Evolutionary conservation across 2,113 vertebrate species (phyloP), one percentile per base, ranked within the genome.

Genomic region (Sarotherodon lohbergeri): DNA sequence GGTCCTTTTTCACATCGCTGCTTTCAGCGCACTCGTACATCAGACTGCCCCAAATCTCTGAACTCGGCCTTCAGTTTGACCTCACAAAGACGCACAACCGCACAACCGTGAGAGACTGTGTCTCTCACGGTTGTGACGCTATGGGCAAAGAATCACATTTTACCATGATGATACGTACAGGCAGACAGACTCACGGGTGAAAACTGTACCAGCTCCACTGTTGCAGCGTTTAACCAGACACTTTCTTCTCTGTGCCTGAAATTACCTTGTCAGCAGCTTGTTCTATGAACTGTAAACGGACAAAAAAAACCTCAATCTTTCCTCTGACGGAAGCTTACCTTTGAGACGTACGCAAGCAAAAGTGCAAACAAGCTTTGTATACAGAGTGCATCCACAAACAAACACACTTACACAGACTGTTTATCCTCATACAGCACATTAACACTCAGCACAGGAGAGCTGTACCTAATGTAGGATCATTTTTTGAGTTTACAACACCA

Each of bases 271-370:
- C 94, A 96, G 95, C 95, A 94, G 85, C 94, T 50, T 94, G 59
- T 85, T 92, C 84, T 86, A 68, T 91, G 52, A 85, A 94, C 86
- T 93, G 91, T 95, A 94, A 95, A 94, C 71, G 68, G 87, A 94
- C 88, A 85, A 79, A 90, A 71, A 78, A 52, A 19, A 52, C n/a
- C 94, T 94, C 91, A 94, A 5, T 90, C 86, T 92, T 95, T 95
- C 95, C 95, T 92, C 43, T 92, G 90, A 92, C 87, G 94, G 93
- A 96, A 95, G 90, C 88, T 90, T 61, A 91, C 86, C 52, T 92
- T 89, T 86, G 80, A 73, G 86, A 88, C 80, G 88, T 14, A 87
- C 4, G 82, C 59, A 88, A 79, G 83, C 84, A 93, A 84, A 12
- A 86, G 46, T 79, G 81, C 88, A 91, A 82, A 87, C 82, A 91